Conservation (phyloP, 2,888 invertebrate species). For the Oxyscelio sp. region DNA sequence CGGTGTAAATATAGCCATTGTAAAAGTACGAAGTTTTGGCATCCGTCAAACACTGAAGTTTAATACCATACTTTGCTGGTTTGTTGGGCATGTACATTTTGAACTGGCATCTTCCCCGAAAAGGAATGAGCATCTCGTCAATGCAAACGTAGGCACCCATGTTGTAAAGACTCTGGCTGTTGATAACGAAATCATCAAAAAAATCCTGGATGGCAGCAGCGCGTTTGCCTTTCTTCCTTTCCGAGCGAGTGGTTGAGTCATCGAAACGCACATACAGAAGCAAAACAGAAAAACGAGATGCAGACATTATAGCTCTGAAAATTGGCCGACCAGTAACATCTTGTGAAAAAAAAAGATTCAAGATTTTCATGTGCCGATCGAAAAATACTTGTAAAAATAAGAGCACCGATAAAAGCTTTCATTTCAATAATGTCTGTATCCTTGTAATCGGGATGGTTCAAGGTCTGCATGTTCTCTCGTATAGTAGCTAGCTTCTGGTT, state of each 20-base stretch:
- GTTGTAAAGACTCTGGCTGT: conserved; percentile 38
- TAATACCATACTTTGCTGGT: conserved; percentile 77
- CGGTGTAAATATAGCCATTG: no score
- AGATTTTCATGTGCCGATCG: conserved; percentile 46
- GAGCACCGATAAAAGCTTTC: conserved; percentile 34
- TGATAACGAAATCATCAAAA: conserved; percentile 37
- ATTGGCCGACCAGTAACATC: conserved; percentile 47
- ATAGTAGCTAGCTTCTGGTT: conserved; percentile 12
- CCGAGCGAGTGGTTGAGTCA: conserved; percentile 34
- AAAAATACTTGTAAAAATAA: conserved; percentile 41
- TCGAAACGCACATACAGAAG: conserved; percentile 40
- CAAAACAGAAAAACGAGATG: conserved; percentile 31
- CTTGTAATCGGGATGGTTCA: conserved; percentile 10
- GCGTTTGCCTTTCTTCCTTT: conserved; percentile 41
- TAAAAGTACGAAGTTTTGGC: conserved; percentile 67
- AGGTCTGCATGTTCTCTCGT: conserved; percentile 1
- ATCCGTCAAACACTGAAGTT: conserved; percentile 72
- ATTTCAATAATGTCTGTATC: conserved; percentile 32
- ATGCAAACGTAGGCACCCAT: conserved; percentile 41
- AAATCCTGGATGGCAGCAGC: conserved; percentile 52
- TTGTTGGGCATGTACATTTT: conserved; percentile 70
- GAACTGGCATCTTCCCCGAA: conserved; percentile 67
- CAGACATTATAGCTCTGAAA: conserved; percentile 40
- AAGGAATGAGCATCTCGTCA: conserved; percentile 70
- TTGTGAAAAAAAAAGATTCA: conserved; percentile 42